Percentiles rank a stretch among this genome's conserved stretches.
These are phyloP conservation scores for Lates calcarifer DNA, from an alignment of 2,113 vertebrate species.

Conservation along the genomic window DNA sequence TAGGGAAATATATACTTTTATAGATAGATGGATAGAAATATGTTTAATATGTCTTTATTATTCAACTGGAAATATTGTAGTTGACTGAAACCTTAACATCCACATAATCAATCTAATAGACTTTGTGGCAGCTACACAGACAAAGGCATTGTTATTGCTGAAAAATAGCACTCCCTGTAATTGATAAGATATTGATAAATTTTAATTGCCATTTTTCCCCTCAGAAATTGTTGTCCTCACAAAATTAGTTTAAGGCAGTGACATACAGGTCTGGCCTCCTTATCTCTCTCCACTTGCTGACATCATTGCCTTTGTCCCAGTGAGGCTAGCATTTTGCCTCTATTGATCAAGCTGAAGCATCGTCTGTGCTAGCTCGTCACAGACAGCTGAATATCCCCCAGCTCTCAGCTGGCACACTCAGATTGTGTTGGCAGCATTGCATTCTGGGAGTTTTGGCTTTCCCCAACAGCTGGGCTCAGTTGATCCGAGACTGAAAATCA, in stretches of 20 bases:
- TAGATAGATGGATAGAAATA: background rate
- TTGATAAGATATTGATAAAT: conserved; percentile 39
- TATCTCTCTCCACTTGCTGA: conserved; percentile 7
- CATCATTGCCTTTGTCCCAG: background rate
- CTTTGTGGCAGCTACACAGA: background rate
- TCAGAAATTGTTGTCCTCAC: background rate
- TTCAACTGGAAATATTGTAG: background rate
- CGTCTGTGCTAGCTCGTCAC: conserved; percentile 24
- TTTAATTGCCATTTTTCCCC: background rate
- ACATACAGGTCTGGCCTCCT: background rate
- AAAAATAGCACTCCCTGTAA: conserved; percentile 2
- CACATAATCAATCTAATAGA: background rate
- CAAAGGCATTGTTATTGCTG: conserved; percentile 1
- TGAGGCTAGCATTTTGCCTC: conserved; percentile 13
- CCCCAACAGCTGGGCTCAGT: conserved; percentile 76
- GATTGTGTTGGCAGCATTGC: conserved; percentile 75
- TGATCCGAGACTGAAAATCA: conserved; percentile 72
- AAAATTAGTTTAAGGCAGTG: background rate
- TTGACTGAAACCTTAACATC: background rate
- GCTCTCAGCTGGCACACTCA: conserved; percentile 57
- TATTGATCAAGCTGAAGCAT: conserved; percentile 46
- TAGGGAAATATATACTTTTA: background rate
- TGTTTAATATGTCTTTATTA: background rate
- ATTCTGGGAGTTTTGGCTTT: conserved; percentile 80
- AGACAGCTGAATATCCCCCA: conserved; percentile 57